Evolutionary conservation across 2,888 invertebrate genomes (phyloP).

Genomic region (Xestoiulus laeticollis): DNA sequence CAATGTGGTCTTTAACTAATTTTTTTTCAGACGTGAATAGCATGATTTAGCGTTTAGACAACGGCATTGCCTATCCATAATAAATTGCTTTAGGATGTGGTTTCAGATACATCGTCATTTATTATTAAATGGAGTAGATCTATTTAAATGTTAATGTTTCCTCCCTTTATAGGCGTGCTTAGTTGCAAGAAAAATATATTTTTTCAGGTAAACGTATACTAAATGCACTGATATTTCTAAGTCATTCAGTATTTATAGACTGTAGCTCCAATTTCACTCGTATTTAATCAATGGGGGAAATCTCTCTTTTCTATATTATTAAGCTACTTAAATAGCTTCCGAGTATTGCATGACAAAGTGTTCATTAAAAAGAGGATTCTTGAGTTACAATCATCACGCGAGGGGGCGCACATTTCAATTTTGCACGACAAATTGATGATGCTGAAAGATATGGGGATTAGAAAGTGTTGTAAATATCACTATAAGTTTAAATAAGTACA

Average conservation of each 20-base stretch:
- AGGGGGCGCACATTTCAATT: not conserved
- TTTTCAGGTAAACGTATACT: not conserved
- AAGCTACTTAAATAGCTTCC: constrained; percentile 3
- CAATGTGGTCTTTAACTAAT: no score
- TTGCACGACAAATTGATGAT: not conserved
- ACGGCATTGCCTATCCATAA: not conserved
- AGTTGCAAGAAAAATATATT: not conserved
- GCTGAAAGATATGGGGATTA: not conserved
- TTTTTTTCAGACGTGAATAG: no score
- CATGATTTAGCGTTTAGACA: not conserved
- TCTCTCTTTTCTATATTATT: not conserved
- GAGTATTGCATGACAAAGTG: constrained; percentile 29
- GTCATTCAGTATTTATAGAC: not conserved
- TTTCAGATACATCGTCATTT: constrained; percentile 1
- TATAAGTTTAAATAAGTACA: no score
- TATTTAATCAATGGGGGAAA: constrained; percentile 2
- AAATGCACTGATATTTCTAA: not conserved
- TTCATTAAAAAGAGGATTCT: not conserved
- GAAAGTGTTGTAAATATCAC: no score
- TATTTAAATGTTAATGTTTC: constrained; percentile 1
- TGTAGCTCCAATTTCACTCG: not conserved
- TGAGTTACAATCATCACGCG: not conserved
- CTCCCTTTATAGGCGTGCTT: not conserved
- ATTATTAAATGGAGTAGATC: not conserved
- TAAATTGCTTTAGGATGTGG: not conserved